Conservation (phyloP, 2,888 invertebrate genomes). For the Drosophila greeni region DNA sequence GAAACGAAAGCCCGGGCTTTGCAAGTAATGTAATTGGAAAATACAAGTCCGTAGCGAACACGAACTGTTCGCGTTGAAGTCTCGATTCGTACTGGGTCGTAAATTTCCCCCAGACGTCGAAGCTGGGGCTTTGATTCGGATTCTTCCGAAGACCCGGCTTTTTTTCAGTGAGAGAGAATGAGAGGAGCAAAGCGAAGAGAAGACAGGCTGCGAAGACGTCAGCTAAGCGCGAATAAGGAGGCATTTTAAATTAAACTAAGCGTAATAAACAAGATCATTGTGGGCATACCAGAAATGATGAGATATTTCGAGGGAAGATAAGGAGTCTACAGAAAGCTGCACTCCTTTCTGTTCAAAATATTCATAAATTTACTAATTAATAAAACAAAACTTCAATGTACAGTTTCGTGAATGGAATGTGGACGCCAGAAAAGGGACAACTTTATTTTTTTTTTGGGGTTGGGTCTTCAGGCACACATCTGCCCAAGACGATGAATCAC, state of each 20-base stretch:
- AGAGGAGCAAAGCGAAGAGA: slow-evolving; percentile 14
- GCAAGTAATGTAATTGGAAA: slow-evolving; percentile 12
- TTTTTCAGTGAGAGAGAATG: slow-evolving; percentile 14
- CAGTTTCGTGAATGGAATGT: slow-evolving; percentile 21
- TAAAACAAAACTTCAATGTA: background rate
- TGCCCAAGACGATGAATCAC: slow-evolving; percentile 45
- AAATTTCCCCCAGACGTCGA: slow-evolving; percentile 42
- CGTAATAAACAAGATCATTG: slow-evolving; percentile 48
- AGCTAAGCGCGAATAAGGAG: slow-evolving; percentile 32
- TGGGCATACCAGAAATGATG: slow-evolving; percentile 12
- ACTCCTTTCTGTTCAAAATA: background rate
- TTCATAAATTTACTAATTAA: background rate
- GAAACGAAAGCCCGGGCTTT: slow-evolving; percentile 16
- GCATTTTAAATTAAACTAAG: slow-evolving; percentile 57
- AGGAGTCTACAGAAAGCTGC: background rate
- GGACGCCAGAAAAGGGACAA: slow-evolving; percentile 16
- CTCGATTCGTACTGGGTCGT: slow-evolving; percentile 58
- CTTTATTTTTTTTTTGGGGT: slow-evolving; percentile 12
- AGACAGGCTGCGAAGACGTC: slow-evolving; percentile 11
- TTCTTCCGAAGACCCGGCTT: slow-evolving; percentile 32
- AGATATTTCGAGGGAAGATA: background rate
- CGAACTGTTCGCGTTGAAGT: slow-evolving; percentile 51
- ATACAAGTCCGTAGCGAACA: slow-evolving; percentile 26
- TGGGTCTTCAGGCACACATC: slow-evolving; percentile 17
- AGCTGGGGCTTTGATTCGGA: slow-evolving; percentile 38